Conservation (phyloP, 1,140 invertebrate species). For the Hyphantria cunea region DNA sequence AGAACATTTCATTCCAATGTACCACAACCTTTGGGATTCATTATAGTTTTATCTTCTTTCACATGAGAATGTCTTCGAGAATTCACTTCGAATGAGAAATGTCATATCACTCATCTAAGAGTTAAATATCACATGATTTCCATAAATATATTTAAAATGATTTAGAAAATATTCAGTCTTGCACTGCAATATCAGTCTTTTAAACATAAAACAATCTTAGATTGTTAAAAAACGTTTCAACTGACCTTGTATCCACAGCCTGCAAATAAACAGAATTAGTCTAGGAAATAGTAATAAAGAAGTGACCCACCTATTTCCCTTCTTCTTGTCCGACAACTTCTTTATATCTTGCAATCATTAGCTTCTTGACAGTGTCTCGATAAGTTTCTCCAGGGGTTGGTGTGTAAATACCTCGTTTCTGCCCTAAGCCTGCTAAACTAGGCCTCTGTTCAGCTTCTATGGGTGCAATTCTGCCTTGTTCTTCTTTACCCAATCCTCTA, state of each 20-base stretch:
- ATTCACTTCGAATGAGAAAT: slow-evolving; percentile 6
- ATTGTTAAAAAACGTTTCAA: slow-evolving; percentile 12
- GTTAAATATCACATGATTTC: neutral
- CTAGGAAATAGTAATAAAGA: slow-evolving; percentile 36
- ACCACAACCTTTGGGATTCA: slow-evolving; percentile 28
- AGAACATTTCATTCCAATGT: slow-evolving; percentile 24
- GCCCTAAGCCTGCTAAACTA: slow-evolving; percentile 88
- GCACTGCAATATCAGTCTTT: neutral
- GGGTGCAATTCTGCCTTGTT: slow-evolving; percentile 96
- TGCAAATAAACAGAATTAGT: slow-evolving; percentile 52
- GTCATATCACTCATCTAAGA: neutral
- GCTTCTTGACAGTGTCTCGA: slow-evolving; percentile 95
- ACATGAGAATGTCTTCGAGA: neutral
- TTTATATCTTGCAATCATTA: slow-evolving; percentile 92
- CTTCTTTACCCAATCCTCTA: slow-evolving; percentile 94
- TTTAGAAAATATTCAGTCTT: neutral
- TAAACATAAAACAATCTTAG: neutral
- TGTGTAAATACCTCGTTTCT: slow-evolving; percentile 87
- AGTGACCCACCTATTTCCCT: slow-evolving; percentile 63
- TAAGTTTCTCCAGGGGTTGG: slow-evolving; percentile 92
- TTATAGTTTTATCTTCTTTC: slow-evolving; percentile 8
- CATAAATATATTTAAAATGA: too few species aligned
- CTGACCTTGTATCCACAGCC: slow-evolving; percentile 55
- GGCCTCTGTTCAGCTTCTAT: slow-evolving; percentile 88
- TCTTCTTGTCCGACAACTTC: slow-evolving; percentile 85